Conservation (phyloP, 1,140 invertebrate genomes). For the Reticulitermes speratus region DNA sequence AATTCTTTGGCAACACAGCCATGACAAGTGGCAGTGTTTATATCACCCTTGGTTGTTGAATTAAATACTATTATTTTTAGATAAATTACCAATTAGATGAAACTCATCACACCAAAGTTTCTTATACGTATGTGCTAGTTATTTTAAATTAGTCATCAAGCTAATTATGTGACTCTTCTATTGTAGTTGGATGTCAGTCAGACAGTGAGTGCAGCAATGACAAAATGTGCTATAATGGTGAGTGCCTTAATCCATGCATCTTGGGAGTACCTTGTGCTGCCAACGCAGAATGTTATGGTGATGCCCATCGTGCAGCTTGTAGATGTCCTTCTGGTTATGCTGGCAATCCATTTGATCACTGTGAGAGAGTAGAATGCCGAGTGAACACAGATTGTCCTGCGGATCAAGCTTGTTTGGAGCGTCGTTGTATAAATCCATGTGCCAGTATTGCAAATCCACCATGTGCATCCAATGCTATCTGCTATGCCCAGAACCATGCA, state of each 20-base stretch:
- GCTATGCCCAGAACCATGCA: constrained; percentile 72
- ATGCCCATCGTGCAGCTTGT: constrained; percentile 72
- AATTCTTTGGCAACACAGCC: too few relatives aligned
- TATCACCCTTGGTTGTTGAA: too few relatives aligned
- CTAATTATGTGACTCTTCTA: neutral
- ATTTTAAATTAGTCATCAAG: neutral
- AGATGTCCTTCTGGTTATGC: constrained; percentile 67
- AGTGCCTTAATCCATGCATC: constrained; percentile 77
- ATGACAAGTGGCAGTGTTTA: too few relatives aligned
- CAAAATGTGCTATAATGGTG: constrained; percentile 77
- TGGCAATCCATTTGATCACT: constrained; percentile 76
- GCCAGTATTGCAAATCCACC: constrained; percentile 57
- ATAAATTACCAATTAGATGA: too few relatives aligned
- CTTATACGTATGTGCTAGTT: too few relatives aligned
- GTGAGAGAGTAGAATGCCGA: constrained; percentile 77
- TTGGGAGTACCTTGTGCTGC: constrained; percentile 74
- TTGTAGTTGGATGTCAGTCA: constrained; percentile 69
- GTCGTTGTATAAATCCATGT: constrained; percentile 76
- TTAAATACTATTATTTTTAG: too few relatives aligned
- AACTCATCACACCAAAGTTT: too few relatives aligned
- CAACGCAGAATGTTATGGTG: constrained; percentile 78
- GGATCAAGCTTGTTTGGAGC: constrained; percentile 66
- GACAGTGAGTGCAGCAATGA: constrained; percentile 75
- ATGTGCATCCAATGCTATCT: constrained; percentile 75
- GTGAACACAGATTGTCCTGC: constrained; percentile 71